These are phyloP conservation scores for Ostrea edulis DNA, from an alignment of 1,140 invertebrate genomes.

Conservation along the genomic window DNA sequence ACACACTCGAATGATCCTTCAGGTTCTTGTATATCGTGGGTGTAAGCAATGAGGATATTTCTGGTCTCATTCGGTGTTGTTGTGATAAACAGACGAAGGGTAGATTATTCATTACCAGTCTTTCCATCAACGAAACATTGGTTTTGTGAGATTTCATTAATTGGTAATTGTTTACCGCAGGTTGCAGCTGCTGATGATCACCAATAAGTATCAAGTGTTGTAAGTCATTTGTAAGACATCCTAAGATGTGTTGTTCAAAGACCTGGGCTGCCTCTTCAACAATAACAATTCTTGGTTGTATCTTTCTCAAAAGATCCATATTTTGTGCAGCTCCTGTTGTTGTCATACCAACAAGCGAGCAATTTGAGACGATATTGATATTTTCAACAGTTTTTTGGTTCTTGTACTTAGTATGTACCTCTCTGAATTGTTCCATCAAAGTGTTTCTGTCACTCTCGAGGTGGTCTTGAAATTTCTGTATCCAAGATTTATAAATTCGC, in stretches of 20 bases:
- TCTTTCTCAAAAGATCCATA: slow-evolving; percentile 54
- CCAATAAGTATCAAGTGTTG: slow-evolving; percentile 91
- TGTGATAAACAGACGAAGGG: slow-evolving; percentile 70
- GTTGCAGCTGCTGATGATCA: slow-evolving; percentile 83
- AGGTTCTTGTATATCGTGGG: slow-evolving; percentile 48
- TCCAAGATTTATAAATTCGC: slow-evolving; percentile 74
- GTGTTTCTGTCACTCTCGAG: slow-evolving; percentile 42
- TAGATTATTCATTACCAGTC: slow-evolving; percentile 72
- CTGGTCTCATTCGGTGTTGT: slow-evolving; percentile 66
- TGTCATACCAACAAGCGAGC: slow-evolving; percentile 73
- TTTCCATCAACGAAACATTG: slow-evolving; percentile 79
- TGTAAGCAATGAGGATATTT: slow-evolving; percentile 75
- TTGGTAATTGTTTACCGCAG: slow-evolving; percentile 74
- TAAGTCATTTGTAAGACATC: slow-evolving; percentile 83
- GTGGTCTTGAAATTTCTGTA: slow-evolving; percentile 47
- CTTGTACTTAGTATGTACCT: slow-evolving; percentile 42
- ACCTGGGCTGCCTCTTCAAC: slow-evolving; percentile 77
- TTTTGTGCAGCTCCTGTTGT: slow-evolving; percentile 73
- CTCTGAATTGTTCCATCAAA: slow-evolving; percentile 53
- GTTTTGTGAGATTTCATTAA: slow-evolving; percentile 73
- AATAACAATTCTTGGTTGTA: slow-evolving; percentile 68
- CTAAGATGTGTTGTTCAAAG: slow-evolving; percentile 71
- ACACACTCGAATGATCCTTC: slow-evolving; percentile 46
- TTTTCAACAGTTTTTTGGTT: slow-evolving; percentile 61
- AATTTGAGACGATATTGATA: slow-evolving; percentile 66